These are phyloP conservation scores for Neomorphus geoffroyi DNA, from an alignment of 2,797 vertebrate species.

Conservation along the genomic window DNA sequence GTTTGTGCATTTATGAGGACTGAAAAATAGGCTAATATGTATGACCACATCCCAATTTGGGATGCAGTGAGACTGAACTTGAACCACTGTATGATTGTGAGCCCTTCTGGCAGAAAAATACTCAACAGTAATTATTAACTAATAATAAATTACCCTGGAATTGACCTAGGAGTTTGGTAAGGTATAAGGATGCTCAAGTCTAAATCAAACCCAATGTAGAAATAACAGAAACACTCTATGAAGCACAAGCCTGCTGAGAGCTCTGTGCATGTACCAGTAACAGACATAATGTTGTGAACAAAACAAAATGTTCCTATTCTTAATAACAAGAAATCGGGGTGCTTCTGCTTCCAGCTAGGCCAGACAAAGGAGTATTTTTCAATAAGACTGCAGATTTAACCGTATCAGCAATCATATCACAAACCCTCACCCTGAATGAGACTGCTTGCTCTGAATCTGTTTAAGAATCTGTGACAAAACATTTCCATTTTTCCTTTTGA, in stretches of 20 bases:
- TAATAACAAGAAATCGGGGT: neutral
- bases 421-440: neutral
- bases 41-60: neutral
- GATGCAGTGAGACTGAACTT: neutral
- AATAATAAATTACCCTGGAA: neutral
- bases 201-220: neutral
- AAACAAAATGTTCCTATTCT: neutral
- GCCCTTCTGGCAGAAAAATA: neutral
- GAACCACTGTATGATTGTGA: neutral
- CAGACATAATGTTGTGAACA: neutral
- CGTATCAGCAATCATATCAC: neutral
- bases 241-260: neutral
- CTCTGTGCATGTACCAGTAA: neutral
- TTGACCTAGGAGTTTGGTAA: neutral
- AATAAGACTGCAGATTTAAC: neutral
- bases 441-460: conserved; percentile 41
- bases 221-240: neutral
- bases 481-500: conserved; percentile 12
- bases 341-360: neutral
- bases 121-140: neutral
- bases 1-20: neutral
- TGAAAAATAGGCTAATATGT: neutral
- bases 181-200: accelerated
- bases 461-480: neutral
- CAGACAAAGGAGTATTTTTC: neutral